These are phyloP conservation scores for Yponomeuta evonymella DNA, from an alignment of 2,888 invertebrate species.

Conservation along the genomic window DNA sequence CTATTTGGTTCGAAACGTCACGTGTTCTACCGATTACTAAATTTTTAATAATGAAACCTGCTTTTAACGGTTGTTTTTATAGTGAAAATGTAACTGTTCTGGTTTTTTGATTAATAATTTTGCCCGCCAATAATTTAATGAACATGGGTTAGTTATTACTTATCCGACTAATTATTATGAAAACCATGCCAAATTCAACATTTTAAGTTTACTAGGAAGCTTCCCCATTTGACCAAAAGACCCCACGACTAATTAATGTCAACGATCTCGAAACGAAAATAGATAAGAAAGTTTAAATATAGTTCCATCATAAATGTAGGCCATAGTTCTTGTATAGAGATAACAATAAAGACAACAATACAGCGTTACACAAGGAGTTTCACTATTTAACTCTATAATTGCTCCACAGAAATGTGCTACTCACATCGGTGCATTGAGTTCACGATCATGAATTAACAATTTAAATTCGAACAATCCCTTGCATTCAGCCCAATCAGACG, in stretches of 20 bases:
- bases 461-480: too few species aligned
- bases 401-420: too few species aligned
- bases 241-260: neutral
- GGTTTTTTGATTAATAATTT: conserved; percentile 5
- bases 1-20: conserved; percentile 32
- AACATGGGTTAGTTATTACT: conserved; percentile 5
- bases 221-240: neutral
- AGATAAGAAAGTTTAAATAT: too few species aligned
- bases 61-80: conserved; percentile 29
- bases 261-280: neutral
- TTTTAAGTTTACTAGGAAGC: neutral
- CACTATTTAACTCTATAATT: too few species aligned
- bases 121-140: neutral
- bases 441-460: too few species aligned
- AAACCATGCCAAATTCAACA: neutral
- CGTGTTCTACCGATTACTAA: conserved; percentile 33
- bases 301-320: too few species aligned
- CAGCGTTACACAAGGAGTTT: too few species aligned
- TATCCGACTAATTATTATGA: neutral
- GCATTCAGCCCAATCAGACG: neutral
- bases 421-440: too few species aligned
- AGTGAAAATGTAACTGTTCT: conserved; percentile 22
- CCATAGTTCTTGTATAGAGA: too few species aligned
- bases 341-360: too few species aligned
- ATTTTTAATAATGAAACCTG: conserved; percentile 41